These are phyloP conservation scores for Drusus annulatus DNA, from an alignment of 1,140 invertebrate species.

Conservation along the genomic window DNA sequence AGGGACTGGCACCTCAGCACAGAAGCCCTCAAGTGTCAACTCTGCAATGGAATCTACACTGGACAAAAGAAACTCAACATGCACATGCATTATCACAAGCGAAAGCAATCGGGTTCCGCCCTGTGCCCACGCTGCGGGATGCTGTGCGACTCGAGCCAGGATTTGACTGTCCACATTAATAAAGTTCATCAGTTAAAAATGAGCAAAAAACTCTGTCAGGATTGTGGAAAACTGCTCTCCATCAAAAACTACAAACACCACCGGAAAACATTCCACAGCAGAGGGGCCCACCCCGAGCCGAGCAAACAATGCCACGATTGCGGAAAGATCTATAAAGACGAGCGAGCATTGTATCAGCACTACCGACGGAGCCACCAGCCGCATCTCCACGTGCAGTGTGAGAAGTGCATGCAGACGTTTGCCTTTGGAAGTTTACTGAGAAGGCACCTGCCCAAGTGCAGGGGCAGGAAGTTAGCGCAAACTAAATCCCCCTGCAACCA, in stretches of 20 bases:
- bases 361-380: not conserved
- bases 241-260: constrained; percentile 8
- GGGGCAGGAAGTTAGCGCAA: not conserved
- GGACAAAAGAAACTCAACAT: not conserved
- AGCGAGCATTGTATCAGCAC: not conserved
- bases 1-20: not conserved
- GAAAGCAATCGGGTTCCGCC: not conserved
- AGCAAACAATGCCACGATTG: not conserved
- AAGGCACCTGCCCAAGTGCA: not conserved
- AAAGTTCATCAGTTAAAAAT: not conserved
- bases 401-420: constrained; percentile 19
- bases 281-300: not conserved
- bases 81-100: constrained; percentile 3
- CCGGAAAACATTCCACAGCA: not conserved
- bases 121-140: not conserved
- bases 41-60: not conserved
- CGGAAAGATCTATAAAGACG: constrained; percentile 2
- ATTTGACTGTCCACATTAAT: not conserved
- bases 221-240: constrained; percentile 9
- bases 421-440: not conserved
- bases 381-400: constrained; percentile 17
- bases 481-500: not conserved
- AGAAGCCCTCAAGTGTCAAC: constrained; percentile 4
- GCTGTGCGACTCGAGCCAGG: not conserved
- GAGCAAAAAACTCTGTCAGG: constrained; percentile 12